These are phyloP conservation scores for Neodiprion fabricii DNA, from an alignment of 1,140 invertebrate species.

Conservation along the genomic window DNA sequence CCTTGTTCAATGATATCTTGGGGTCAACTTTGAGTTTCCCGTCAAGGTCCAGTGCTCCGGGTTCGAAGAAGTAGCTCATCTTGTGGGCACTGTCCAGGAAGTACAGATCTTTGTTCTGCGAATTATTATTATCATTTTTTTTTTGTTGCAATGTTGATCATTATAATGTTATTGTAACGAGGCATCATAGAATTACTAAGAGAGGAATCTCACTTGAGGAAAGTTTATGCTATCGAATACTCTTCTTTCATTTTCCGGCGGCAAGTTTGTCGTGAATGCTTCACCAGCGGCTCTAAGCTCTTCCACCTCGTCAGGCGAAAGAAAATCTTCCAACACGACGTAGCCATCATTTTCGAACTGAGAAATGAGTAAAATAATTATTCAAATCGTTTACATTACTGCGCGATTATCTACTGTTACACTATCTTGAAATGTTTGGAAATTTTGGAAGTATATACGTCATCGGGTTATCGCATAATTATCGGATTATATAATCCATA, in stretches of 20 bases:
- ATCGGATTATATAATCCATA: too few species aligned
- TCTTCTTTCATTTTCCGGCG: slow-evolving; percentile 70
- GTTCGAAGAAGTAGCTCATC: slow-evolving; percentile 91
- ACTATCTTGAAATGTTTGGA: too few species aligned
- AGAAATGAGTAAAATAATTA: slow-evolving; percentile 24
- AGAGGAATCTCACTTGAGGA: slow-evolving; percentile 61
- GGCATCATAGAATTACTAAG: slow-evolving; percentile 7
- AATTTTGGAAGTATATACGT: too few species aligned
- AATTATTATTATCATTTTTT: slow-evolving; percentile 26
- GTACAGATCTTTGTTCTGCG: slow-evolving; percentile 77
- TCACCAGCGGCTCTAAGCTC: slow-evolving; percentile 73
- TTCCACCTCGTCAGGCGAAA: slow-evolving; percentile 76
- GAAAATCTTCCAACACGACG: slow-evolving; percentile 82
- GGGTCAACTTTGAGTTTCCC: slow-evolving; percentile 78
- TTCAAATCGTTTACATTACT: too few species aligned
- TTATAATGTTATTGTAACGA: neutral
- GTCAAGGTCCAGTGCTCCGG: slow-evolving; percentile 75
- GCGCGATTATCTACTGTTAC: too few species aligned
- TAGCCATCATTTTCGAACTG: slow-evolving; percentile 85
- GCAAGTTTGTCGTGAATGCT: slow-evolving; percentile 77
- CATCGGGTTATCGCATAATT: too few species aligned
- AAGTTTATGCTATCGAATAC: slow-evolving; percentile 73
- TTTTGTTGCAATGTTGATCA: too few species aligned
- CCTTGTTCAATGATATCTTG: slow-evolving; percentile 77
- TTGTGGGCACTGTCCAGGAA: slow-evolving; percentile 95